Percentiles rank a stretch among this genome's conserved stretches.
These are phyloP conservation scores for Cantharis rufa DNA, from an alignment of 2,888 invertebrate genomes.

Conservation along the genomic window DNA sequence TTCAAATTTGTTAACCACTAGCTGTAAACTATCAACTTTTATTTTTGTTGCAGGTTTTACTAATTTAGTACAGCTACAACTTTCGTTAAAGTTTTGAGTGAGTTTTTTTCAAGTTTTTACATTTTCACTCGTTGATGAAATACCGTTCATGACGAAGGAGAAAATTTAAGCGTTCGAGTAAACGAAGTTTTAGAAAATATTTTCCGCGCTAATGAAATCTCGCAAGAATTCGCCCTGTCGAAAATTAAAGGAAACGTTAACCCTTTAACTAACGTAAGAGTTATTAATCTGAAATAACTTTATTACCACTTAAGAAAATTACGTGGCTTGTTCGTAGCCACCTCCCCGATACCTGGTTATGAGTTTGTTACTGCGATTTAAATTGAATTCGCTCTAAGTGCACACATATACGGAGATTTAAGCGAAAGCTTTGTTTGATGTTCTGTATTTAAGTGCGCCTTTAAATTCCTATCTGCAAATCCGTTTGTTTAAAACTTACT, in stretches of 20 bases:
- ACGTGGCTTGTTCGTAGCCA: slow-evolving; percentile 25
- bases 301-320: slow-evolving; percentile 33
- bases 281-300: slow-evolving; percentile 35
- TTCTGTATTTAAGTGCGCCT: slow-evolving; percentile 22
- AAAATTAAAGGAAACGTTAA: not conserved
- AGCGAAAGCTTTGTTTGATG: slow-evolving; percentile 28
- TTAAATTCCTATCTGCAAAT: slow-evolving; percentile 25
- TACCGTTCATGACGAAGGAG: not conserved
- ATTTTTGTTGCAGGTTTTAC: not conserved
- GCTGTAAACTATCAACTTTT: not conserved
- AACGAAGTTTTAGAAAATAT: not conserved
- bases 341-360: slow-evolving; percentile 16
- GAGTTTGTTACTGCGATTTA: slow-evolving; percentile 6
- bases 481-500: slow-evolving; percentile 4
- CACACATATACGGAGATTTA: slow-evolving; percentile 6
- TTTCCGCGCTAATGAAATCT: not conserved
- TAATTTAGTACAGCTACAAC: not conserved
- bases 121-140: not conserved
- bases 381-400: slow-evolving; percentile 5
- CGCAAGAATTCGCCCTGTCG: not conserved
- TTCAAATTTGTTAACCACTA: not conserved
- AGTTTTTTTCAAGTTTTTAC: not conserved
- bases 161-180: not conserved
- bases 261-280: not conserved
- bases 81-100: not conserved